These are phyloP conservation scores for Melanotaenia duboulayi DNA, from an alignment of 2,113 vertebrate species.

Conservation along the genomic window DNA sequence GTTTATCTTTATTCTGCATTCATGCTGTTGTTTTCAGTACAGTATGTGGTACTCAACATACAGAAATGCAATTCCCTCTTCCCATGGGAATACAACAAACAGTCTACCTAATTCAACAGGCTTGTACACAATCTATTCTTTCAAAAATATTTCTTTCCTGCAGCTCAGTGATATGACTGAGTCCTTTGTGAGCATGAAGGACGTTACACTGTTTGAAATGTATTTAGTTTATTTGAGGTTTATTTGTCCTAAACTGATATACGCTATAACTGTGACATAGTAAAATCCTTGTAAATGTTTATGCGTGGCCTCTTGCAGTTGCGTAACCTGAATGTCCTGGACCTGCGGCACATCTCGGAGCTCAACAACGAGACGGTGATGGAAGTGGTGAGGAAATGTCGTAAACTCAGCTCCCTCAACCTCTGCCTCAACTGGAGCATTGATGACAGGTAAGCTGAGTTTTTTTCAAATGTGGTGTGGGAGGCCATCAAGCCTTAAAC, in stretches of 20 bases:
- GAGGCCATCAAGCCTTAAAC: too few species aligned
- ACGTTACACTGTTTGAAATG: background rate
- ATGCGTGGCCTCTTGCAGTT: constrained; percentile 80
- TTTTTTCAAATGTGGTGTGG: background rate
- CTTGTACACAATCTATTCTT: background rate
- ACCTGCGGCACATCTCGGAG: constrained; percentile 97
- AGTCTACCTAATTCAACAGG: constrained; percentile 14
- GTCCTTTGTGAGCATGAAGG: background rate
- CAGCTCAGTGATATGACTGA: background rate
- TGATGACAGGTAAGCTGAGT: constrained; percentile 89
- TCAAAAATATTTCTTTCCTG: background rate
- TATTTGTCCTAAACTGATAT: background rate
- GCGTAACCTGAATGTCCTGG: constrained; percentile 92
- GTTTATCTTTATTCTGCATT: constrained; percentile 50
- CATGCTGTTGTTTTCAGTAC: constrained; percentile 13
- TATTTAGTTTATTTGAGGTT: too few species aligned
- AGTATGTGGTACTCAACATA: constrained; percentile 1
- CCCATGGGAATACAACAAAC: constrained; percentile 13
- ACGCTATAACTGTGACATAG: background rate
- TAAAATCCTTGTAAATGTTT: background rate
- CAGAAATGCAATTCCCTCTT: background rate
- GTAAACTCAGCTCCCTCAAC: constrained; percentile 95
- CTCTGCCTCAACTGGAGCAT: constrained; percentile 99
- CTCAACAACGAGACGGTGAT: constrained; percentile 98
- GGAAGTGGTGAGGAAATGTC: constrained; percentile 98